Base-by-base conservation (phyloP, 2,113 vertebrate species). In the Festucalex cinctus region DNA sequence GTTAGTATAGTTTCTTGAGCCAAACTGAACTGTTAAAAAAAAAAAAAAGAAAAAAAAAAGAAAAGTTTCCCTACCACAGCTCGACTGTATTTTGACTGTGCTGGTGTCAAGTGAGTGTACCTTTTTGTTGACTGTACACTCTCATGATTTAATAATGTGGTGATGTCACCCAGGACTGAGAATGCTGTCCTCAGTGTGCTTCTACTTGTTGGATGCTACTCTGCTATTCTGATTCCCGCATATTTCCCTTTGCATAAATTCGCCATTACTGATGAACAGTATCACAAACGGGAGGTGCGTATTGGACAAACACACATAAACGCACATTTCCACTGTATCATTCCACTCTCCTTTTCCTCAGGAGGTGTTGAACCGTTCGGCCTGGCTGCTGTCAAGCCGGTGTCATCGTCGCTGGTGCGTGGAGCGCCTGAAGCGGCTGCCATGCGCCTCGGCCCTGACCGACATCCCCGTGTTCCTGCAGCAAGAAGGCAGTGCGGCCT, bases 381-480 rank as follows among this genome's bases (percentile, higher is more conserved):
- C 88, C 1, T 61, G 75, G 9, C 65, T 93, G 61, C 71, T 92
- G 63, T 80, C 85, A 4, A 68, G 2, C 5, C 80, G 78, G 6
- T 93, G 92, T 64, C 75, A 66, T 39, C 80, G 77, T 24, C 76
- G 44, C 51, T 90, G 85, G 86, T 80, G 85, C 65, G 37, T 79
- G 41, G 68, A 76, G 46, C 85, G 68, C 65, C 79, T 92, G 17
- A 82, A 71, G 57, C 28, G 68, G 9, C 53, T 90, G 66, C 58
- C 82, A 48, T 78, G 74, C 12, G 82, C 79, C 3, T 37, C 70
- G 13, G 65, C 70, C 26, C 89, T 92, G 22, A 67, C 59, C 19
- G 74, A 90, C 72, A 80, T 92, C 67, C 90, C 90, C 0, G 90
- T 88, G 57, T 93, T 93, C 66, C 68, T 93, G 62, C 77, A 81